Base-by-base conservation (phyloP, 2,113 vertebrate genomes). In the Girardinichthys multiradiatus region DNA sequence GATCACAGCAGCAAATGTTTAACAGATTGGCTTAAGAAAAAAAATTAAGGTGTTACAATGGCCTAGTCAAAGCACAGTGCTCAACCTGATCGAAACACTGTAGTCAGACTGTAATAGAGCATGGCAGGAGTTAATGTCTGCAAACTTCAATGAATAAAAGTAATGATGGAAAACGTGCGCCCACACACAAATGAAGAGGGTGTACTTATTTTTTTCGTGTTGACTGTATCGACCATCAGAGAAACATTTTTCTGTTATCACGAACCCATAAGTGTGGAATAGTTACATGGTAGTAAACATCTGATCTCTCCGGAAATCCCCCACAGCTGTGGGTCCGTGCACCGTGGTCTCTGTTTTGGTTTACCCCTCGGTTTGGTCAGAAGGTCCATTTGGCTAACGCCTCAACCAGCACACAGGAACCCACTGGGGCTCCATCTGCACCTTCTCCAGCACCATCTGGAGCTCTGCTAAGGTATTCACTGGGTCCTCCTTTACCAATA, bases 361-460 rank as follows among this genome's bases (percentile, higher is more conserved):
- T 76, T 14, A 14, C 45, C 17, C 31, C 51, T n/a, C n/a, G n/a
- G n/a, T n/a, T 26, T 30, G 24, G 30, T 30, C 35, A 21, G 57
- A 24, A 70, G 39, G 35, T 7, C 57, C 37, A 35, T 37, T 2
- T 9, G 57, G 62, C 75, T 87, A 96, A 82, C 91, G 93, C 81
- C 95, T 94, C 58, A 96, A 90, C 97, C 97, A 99, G 86, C 48
- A 93, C 62, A 95, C 80, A 37, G 97, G 97, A 64, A 98, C 96
- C 97, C 97, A 99, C 80, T 96, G 95, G 0, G 93, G 83, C 79
- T 97, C 96, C 72, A 74, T 93, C 81, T 90, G 94, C 51, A 97
- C 88, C 76, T 91, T 93, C 77, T 97, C 96, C 61, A 98, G 72
- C 28, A 96, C 81, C 3, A 29, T 86, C 88, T 91, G 95, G 66